These are phyloP conservation scores for Mimumesa dahlbomi DNA, from an alignment of 2,888 invertebrate species.

Conservation along the genomic window DNA sequence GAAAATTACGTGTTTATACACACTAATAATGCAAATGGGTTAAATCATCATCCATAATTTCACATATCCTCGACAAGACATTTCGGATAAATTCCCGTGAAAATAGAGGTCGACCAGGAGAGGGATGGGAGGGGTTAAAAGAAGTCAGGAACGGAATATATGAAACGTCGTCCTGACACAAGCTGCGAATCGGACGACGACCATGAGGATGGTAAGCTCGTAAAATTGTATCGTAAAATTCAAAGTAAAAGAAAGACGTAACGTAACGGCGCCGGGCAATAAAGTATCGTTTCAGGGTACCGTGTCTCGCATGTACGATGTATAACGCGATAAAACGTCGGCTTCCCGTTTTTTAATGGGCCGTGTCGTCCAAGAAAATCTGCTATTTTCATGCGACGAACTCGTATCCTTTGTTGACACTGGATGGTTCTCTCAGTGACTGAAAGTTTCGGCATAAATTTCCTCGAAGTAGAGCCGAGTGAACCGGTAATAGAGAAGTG, in stretches of 20 bases:
- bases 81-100: not conserved
- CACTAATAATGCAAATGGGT: no score
- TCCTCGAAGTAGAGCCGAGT: conserved; percentile 32
- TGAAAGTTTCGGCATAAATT: conserved; percentile 58
- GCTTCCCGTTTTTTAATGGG: conserved; percentile 54
- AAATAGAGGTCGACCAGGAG: not conserved
- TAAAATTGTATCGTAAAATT: conserved; percentile 62
- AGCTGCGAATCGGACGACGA: not conserved
- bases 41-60: no score
- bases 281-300: conserved; percentile 50
- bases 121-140: no score
- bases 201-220: conserved; percentile 34
- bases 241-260: conserved; percentile 61
- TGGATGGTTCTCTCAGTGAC: conserved; percentile 24
- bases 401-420: conserved; percentile 50
- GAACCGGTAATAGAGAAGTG: conserved; percentile 47
- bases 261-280: conserved; percentile 46
- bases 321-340: conserved; percentile 56
- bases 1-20: no score
- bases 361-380: conserved; percentile 49
- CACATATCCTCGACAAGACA: no score
- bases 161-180: conserved; percentile 29
- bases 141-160: conserved; percentile 6
- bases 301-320: conserved; percentile 41
- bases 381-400: conserved; percentile 36